These are phyloP conservation scores for Ornithorhynchus anatinus DNA, from an alignment of 2,113 vertebrate genomes.

Conservation along the genomic window DNA sequence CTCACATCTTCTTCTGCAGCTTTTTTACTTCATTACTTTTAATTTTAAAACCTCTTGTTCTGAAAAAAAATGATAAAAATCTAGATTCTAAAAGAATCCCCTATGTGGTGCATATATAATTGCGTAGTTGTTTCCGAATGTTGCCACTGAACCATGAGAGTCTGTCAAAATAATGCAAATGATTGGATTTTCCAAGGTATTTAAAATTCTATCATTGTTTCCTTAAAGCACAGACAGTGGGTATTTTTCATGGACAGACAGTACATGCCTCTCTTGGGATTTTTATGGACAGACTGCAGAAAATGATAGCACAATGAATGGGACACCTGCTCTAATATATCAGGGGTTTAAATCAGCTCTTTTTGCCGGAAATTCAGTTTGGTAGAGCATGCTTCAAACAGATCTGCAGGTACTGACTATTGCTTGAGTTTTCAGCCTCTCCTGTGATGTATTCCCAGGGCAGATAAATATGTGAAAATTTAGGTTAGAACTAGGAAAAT, in stretches of 20 bases:
- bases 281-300: constrained; percentile 69
- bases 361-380: constrained; percentile 69
- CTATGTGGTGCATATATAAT: constrained; percentile 57
- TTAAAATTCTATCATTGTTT: constrained; percentile 73
- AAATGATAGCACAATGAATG: constrained; percentile 71
- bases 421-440: constrained; percentile 41
- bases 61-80: constrained; percentile 19
- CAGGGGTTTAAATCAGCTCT: constrained; percentile 65
- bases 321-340: constrained; percentile 60
- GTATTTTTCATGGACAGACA: constrained; percentile 70
- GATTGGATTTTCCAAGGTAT: constrained; percentile 49
- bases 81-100: constrained; percentile 32
- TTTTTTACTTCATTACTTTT: constrained; percentile 39
- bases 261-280: constrained; percentile 64
- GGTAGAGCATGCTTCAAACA: constrained; percentile 50
- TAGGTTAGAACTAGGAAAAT: constrained; percentile 29
- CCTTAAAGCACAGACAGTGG: constrained; percentile 59
- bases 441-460: constrained; percentile 41
- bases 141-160: constrained; percentile 22
- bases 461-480: constrained; percentile 50
- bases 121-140: constrained; percentile 20
- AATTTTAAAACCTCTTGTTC: constrained; percentile 54
- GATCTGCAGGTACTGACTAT: constrained; percentile 47
- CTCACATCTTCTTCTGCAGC: neutral
- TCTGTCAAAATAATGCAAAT: constrained; percentile 23